phyloP scores from a whole-genome alignment of 2,888 invertebrate species.

The Drosophila bunnanda region DNA sequence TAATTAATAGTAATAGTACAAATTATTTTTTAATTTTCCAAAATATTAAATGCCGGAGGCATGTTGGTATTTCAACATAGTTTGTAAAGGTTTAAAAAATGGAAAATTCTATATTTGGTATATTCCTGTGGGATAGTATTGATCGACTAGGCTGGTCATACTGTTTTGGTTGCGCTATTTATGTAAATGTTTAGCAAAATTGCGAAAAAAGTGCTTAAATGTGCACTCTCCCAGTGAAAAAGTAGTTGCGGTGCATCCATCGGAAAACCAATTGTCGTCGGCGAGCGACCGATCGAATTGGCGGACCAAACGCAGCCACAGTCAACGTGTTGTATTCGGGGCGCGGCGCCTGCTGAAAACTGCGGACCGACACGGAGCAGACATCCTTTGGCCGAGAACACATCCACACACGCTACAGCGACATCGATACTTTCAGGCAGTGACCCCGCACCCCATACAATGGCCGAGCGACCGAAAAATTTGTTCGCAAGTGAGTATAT shows the following conservation, averaged over 20 bases:
- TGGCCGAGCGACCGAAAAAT: slow-evolving; percentile 84
- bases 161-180: slow-evolving; percentile 50
- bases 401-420: slow-evolving; percentile 31
- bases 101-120: neutral
- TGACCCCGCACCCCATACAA: slow-evolving; percentile 48
- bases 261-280: slow-evolving; percentile 34
- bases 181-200: slow-evolving; percentile 70
- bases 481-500: slow-evolving; percentile 81
- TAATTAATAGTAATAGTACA: no score
- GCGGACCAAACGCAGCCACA: slow-evolving; percentile 12
- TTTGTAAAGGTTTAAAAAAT: no score
- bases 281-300: slow-evolving; percentile 31
- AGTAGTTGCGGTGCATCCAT: slow-evolving; percentile 48
- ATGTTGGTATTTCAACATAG: no score
- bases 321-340: slow-evolving; percentile 60
- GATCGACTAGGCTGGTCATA: neutral
- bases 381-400: slow-evolving; percentile 25
- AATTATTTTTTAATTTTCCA: no score
- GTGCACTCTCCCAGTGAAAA: slow-evolving; percentile 49
- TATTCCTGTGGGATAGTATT: neutral
- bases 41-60: no score
- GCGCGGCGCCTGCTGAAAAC: slow-evolving; percentile 74
- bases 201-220: slow-evolving; percentile 56
- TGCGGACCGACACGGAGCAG: slow-evolving; percentile 30
- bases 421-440: slow-evolving; percentile 35